These are phyloP conservation scores for Chiloscyllium punctatum DNA, from an alignment of 2,797 vertebrate genomes.

Conservation along the genomic window DNA sequence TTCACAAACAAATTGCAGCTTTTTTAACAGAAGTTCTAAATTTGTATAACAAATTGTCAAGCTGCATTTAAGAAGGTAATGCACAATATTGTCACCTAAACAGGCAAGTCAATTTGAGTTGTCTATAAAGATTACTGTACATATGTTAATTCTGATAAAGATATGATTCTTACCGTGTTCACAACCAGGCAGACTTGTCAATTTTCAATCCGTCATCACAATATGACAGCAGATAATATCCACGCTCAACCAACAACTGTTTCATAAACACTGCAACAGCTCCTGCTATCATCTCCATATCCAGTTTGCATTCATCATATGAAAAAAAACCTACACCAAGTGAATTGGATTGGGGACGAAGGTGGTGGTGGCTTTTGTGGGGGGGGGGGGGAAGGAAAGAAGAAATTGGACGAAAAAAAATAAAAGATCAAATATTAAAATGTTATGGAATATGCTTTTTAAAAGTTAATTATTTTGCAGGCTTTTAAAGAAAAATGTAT, in stretches of 20 bases:
- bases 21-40: background rate
- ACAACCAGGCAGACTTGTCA: background rate
- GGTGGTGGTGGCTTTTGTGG: too few relatives aligned
- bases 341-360: background rate
- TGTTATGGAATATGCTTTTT: background rate
- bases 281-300: background rate
- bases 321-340: background rate
- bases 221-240: conserved; percentile 11
- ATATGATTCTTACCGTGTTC: conserved; percentile 11
- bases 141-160: conserved; percentile 18
- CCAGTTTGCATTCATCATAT: background rate
- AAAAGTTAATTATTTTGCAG: background rate
- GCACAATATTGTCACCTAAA: background rate
- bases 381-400: too few relatives aligned
- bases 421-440: background rate
- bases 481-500: background rate
- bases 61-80: background rate
- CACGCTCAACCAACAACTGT: background rate
- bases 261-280: background rate
- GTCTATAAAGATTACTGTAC: background rate
- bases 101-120: background rate
- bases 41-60: background rate
- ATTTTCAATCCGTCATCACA: background rate
- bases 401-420: background rate
- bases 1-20: background rate